These are phyloP conservation scores for Apoderus coryli DNA, from an alignment of 2,888 invertebrate species.

Conservation along the genomic window DNA sequence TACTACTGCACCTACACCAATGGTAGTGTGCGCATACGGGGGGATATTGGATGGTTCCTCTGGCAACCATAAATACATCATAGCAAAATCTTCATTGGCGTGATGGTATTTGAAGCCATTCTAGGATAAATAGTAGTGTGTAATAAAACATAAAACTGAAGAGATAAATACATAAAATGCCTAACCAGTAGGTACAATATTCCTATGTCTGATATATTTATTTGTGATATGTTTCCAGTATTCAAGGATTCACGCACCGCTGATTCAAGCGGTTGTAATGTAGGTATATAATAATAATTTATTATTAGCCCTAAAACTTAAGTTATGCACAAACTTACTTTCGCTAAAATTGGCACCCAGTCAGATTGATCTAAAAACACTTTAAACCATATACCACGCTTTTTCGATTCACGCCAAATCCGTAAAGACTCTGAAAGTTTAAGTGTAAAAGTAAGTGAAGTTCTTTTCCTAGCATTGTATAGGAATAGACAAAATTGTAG, in stretches of 20 bases:
- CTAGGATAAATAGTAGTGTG: slow-evolving; percentile 35
- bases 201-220: too few relatives aligned
- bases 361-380: slow-evolving; percentile 52
- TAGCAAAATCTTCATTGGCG: slow-evolving; percentile 62
- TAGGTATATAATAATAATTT: too few relatives aligned
- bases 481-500: too few relatives aligned
- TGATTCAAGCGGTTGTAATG: too few relatives aligned
- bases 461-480: slow-evolving; percentile 4
- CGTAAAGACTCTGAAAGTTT: slow-evolving; percentile 53
- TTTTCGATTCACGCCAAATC: slow-evolving; percentile 48
- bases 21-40: slow-evolving; percentile 62
- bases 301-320: too few relatives aligned
- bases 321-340: too few relatives aligned
- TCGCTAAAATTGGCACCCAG: slow-evolving; percentile 62
- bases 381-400: slow-evolving; percentile 69
- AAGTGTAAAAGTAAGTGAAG: slow-evolving; percentile 7
- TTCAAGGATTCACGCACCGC: too few relatives aligned
- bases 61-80: slow-evolving; percentile 72
- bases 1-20: slow-evolving; percentile 79
- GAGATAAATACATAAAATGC: slow-evolving; percentile 6
- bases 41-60: slow-evolving; percentile 50
- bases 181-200: too few relatives aligned
- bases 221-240: too few relatives aligned
- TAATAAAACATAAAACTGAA: not conserved
- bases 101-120: slow-evolving; percentile 80